A percentile compares a stretch with the other conserved stretches of the same genome.
Evolutionary conservation across 2,888 invertebrate species (phyloP).

Genomic region (Amiota mariae): DNA sequence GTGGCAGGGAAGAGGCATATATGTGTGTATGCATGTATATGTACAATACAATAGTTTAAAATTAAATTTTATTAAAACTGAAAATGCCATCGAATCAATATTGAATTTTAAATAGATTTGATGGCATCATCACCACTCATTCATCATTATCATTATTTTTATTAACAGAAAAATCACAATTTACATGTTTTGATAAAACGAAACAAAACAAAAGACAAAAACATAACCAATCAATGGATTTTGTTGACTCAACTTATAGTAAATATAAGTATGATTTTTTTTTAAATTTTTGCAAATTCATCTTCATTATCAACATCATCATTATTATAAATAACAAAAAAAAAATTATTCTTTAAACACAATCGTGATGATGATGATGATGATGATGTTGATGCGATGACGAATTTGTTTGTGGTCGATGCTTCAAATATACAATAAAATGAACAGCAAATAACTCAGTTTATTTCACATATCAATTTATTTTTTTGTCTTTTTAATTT

Average conservation of each 20-base stretch:
- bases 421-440: too few relatives aligned
- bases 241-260: neutral
- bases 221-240: neutral
- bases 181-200: neutral
- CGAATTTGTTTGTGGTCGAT: neutral
- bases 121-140: neutral
- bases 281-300: slow-evolving; percentile 19
- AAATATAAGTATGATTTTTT: slow-evolving; percentile 5
- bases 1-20: too few relatives aligned
- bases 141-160: neutral
- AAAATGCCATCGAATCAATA: neutral
- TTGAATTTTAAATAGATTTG: neutral
- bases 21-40: too few relatives aligned
- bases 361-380: neutral
- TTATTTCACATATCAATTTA: too few relatives aligned
- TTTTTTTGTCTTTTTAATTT: too few relatives aligned
- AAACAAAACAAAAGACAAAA: neutral
- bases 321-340: too few relatives aligned
- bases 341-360: neutral
- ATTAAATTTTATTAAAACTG: neutral
- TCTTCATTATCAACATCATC: slow-evolving; percentile 7
- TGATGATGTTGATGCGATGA: slow-evolving; percentile 9
- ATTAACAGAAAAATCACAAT: neutral
- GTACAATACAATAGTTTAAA: neutral
- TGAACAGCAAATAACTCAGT: too few relatives aligned